phyloP scores from a whole-genome alignment of 2,113 vertebrate species.

The Cyanoramphus novaezelandiae region DNA sequence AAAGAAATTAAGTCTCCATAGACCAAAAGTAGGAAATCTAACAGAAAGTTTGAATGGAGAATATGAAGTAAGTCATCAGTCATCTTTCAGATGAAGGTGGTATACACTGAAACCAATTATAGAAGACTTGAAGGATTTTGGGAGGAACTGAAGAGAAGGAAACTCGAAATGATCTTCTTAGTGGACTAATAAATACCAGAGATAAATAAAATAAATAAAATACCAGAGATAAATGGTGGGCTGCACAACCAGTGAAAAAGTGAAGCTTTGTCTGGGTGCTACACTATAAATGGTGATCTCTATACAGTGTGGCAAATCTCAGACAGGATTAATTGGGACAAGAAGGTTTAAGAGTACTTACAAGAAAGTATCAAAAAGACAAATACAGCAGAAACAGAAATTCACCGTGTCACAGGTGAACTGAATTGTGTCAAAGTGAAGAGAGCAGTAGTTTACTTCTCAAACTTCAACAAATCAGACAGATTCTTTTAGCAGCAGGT shows the following conservation, averaged over 20 bases:
- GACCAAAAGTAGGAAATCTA: constrained; percentile 34
- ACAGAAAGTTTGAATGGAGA: neutral
- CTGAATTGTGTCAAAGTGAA: neutral
- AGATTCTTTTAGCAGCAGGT: too few species aligned
- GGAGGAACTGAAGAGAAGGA: neutral
- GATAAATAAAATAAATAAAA: neutral
- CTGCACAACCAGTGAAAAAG: neutral
- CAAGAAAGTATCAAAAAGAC: neutral
- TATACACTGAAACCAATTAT: neutral
- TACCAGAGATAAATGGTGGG: neutral
- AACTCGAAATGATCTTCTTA: neutral
- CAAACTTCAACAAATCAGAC: neutral
- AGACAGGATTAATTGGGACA: neutral
- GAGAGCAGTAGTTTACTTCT: neutral
- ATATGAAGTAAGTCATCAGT: constrained; percentile 3
- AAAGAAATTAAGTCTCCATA: constrained; percentile 51
- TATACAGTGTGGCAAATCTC: neutral
- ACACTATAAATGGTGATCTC: neutral
- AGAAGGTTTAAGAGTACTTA: neutral
- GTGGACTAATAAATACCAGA: neutral
- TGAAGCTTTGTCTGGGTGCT: neutral
- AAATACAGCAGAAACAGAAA: neutral
- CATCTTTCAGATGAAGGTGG: neutral
- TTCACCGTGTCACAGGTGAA: neutral
- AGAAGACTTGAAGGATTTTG: neutral